These are phyloP conservation scores for Spialia ferax DNA, from an alignment of 2,888 invertebrate species.

Conservation along the genomic window DNA sequence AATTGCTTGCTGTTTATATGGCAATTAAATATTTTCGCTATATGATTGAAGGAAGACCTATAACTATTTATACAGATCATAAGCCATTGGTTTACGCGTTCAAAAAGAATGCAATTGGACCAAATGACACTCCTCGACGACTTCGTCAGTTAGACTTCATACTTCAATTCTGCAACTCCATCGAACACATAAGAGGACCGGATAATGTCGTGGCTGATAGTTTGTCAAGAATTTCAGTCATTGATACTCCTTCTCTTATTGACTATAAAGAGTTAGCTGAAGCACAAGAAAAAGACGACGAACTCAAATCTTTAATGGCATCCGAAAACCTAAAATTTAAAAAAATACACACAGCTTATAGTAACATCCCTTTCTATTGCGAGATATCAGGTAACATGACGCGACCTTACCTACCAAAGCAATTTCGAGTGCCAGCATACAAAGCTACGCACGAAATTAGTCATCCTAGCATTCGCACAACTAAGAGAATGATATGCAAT, in stretches of 20 bases:
- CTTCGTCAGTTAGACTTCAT: slow-evolving; percentile 34
- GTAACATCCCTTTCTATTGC: neutral
- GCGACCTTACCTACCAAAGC: neutral
- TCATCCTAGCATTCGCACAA: slow-evolving; percentile 31
- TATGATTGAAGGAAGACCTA: slow-evolving; percentile 33
- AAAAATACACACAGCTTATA: neutral
- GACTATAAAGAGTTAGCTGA: slow-evolving; percentile 20
- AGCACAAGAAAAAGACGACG: slow-evolving; percentile 30
- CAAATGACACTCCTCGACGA: slow-evolving; percentile 31
- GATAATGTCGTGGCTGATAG: slow-evolving; percentile 29
- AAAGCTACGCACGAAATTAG: slow-evolving; percentile 31
- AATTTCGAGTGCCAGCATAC: slow-evolving; percentile 23
- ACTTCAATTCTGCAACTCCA: slow-evolving; percentile 23
- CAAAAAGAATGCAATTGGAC: slow-evolving; percentile 26
- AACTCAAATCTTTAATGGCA: slow-evolving; percentile 11
- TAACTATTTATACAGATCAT: slow-evolving; percentile 46
- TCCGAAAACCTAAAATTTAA: neutral
- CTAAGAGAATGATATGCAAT: slow-evolving; percentile 35
- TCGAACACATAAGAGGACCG: slow-evolving; percentile 25
- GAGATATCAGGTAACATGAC: neutral
- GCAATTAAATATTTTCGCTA: slow-evolving; percentile 30
- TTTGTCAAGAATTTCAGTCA: slow-evolving; percentile 29
- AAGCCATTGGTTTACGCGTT: slow-evolving; percentile 46
- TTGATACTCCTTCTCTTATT: slow-evolving; percentile 23
- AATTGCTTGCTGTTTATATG: slow-evolving; percentile 35